Evolutionary conservation across 2,888 invertebrate species (phyloP), one percentile per base, ranked within the genome.

Genomic region (Drosophila yooni): DNA sequence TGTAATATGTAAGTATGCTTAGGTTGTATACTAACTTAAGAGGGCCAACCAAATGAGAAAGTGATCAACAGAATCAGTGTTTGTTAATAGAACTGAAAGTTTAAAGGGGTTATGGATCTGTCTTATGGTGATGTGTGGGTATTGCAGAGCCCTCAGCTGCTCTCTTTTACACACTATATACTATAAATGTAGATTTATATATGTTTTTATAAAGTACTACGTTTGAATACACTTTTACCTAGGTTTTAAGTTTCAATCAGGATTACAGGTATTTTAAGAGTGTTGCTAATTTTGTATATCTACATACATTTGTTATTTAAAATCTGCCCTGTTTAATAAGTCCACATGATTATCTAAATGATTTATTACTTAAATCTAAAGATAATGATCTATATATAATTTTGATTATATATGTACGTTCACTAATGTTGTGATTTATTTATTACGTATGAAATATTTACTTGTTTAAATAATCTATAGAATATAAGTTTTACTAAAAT

Each of bases 101-200:
- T 60, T 64, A 33, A 71, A 53, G 29, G 56, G 65, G 36, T 65
- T 69, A 53, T 77, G 77, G 81, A 67, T 66, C 51, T 79, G 79
- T 80, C 63, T 58, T 76, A 62, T 67, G 73, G 73, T 76, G 73
- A 56, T 71, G 60, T 72, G 71, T 80, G 46, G 72, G 31, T 63
- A 29, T 36, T 71, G 50, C 69, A 53, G 67, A 74, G 65, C 51
- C 33, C 36, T 31, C 50, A 33, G n/a, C 46, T 56, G 63, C 56
- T 70, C 40, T 60, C 29, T 27, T 38, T 72, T 58, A 70, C 33
- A 54, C 38, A 66, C 46, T 69, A 53, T 54, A 34, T 48, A n/a
- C 38, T 58, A 59, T 48, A 15, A 8, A 38, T 57, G 15, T 46
- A 27, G 31, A 43, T 34, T 50, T 15, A 53, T n/a, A 34, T 33